phyloP scores from a whole-genome alignment of 2,888 invertebrate genomes.

The Eristalis pertinax region DNA sequence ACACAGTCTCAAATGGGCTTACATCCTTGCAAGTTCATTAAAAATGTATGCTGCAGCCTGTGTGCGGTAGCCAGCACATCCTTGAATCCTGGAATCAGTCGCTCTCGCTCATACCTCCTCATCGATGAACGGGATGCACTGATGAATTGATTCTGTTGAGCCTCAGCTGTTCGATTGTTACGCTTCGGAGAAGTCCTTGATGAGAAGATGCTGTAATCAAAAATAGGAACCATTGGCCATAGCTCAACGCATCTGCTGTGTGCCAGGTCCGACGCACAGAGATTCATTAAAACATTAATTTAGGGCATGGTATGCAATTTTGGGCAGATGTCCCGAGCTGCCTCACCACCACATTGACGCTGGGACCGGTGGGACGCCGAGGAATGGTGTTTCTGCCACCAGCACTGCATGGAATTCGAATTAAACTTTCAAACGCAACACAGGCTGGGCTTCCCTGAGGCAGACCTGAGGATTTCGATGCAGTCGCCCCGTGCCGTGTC shows the following conservation, averaged over 20 bases:
- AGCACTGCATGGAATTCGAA: slow-evolving; percentile 4
- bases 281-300: slow-evolving; percentile 64
- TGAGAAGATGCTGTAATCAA: slow-evolving; percentile 44
- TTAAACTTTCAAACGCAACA: slow-evolving; percentile 37
- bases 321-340: neutral
- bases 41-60: slow-evolving; percentile 52
- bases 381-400: slow-evolving; percentile 22
- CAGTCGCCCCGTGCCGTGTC: slow-evolving; percentile 6
- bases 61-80: neutral
- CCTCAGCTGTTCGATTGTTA: slow-evolving; percentile 31
- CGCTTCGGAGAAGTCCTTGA: slow-evolving; percentile 23
- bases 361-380: slow-evolving; percentile 8
- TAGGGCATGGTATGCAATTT: slow-evolving; percentile 31
- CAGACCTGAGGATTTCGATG: slow-evolving; percentile 20
- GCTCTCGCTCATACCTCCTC: slow-evolving; percentile 34
- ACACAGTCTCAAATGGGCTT: neutral
- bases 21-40: slow-evolving; percentile 55
- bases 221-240: slow-evolving; percentile 12
- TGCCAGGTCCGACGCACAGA: slow-evolving; percentile 32
- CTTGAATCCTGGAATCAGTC: slow-evolving; percentile 16
- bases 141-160: slow-evolving; percentile 42
- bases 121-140: slow-evolving; percentile 3
- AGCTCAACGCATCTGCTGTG: slow-evolving; percentile 8
- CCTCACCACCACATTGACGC: slow-evolving; percentile 14
- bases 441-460: slow-evolving; percentile 5